Conservation (phyloP, 30 jellyfish, hydroid and myxozoan species). For the Aurelia sp. region DNA sequence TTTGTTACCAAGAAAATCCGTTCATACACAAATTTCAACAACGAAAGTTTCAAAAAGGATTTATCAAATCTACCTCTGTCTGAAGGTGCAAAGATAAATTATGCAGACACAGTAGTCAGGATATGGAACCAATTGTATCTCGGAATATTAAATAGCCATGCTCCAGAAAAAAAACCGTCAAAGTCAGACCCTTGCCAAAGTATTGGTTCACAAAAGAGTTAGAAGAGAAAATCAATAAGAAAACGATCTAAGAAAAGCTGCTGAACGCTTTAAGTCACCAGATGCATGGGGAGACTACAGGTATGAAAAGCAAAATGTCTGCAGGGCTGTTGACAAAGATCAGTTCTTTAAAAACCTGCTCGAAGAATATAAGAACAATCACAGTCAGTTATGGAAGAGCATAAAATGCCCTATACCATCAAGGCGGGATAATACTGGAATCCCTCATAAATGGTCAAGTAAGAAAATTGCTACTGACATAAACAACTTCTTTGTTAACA, state of each 20-base stretch:
- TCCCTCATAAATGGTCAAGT: conserved; percentile 13
- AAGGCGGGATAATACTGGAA: conserved; percentile 12
- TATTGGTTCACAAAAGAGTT: conserved; percentile 35
- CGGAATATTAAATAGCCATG: background rate
- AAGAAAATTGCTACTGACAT: conserved; percentile 22
- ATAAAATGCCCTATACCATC: conserved; percentile 26
- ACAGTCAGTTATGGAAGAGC: too few species aligned
- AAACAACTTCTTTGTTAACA: conserved; percentile 3
- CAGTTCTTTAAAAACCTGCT: conserved; percentile 29
- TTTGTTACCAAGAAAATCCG: conserved; percentile 2
- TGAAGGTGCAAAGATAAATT: background rate
- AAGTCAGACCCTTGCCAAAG: conserved; percentile 7
- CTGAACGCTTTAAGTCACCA: conserved; percentile 13
- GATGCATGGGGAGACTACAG: conserved; percentile 39
- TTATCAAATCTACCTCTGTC: background rate
- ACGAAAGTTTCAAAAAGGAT: conserved; percentile 9
- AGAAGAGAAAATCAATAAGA: conserved; percentile 17
- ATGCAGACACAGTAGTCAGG: background rate
- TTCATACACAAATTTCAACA: background rate
- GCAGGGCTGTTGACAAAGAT: conserved; percentile 24
- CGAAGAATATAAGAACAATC: conserved; percentile 21
- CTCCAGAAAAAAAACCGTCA: conserved; percentile 3
- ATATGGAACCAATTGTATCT: conserved; percentile 3
- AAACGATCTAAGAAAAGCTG: conserved; percentile 28
- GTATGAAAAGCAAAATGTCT: conserved; percentile 24